phyloP scores from a whole-genome alignment of 2,888 invertebrate species.

The Aleiodes testaceus region DNA sequence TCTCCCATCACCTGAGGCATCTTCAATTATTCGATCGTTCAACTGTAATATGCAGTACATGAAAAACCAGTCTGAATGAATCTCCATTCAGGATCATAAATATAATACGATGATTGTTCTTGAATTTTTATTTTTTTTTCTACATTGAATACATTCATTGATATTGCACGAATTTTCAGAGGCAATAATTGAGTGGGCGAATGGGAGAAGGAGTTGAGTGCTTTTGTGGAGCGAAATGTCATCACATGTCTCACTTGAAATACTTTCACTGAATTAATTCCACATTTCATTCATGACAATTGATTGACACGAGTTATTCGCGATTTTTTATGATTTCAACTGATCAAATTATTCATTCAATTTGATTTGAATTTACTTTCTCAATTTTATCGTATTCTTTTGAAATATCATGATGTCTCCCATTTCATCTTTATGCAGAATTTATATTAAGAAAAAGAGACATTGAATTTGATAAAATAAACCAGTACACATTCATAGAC shows the following conservation, averaged over 20 bases:
- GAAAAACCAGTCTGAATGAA: too few relatives aligned
- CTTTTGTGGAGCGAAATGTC: slow-evolving; percentile 3
- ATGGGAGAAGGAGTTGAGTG: neutral
- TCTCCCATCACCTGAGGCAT: slow-evolving; percentile 33
- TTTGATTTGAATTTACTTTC: neutral
- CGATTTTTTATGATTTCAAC: too few relatives aligned
- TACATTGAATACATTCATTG: neutral
- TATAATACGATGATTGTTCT: neutral
- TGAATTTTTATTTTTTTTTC: neutral
- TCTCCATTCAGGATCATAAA: neutral
- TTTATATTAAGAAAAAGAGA: too few relatives aligned
- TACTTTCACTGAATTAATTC: slow-evolving; percentile 35
- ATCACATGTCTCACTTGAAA: neutral
- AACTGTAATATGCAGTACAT: neutral
- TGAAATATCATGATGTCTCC: too few relatives aligned
- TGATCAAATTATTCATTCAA: neutral
- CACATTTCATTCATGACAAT: slow-evolving; percentile 26
- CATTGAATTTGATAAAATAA: too few relatives aligned
- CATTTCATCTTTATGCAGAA: too few relatives aligned
- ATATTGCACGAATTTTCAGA: neutral
- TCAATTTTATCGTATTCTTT: too few relatives aligned
- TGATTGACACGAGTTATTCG: too few relatives aligned
- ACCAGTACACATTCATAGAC: too few relatives aligned
- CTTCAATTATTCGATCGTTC: slow-evolving; percentile 22
- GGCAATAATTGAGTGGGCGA: too few relatives aligned